Conservation (phyloP, 2,797 vertebrate species). For the Erethizon dorsatum region DNA sequence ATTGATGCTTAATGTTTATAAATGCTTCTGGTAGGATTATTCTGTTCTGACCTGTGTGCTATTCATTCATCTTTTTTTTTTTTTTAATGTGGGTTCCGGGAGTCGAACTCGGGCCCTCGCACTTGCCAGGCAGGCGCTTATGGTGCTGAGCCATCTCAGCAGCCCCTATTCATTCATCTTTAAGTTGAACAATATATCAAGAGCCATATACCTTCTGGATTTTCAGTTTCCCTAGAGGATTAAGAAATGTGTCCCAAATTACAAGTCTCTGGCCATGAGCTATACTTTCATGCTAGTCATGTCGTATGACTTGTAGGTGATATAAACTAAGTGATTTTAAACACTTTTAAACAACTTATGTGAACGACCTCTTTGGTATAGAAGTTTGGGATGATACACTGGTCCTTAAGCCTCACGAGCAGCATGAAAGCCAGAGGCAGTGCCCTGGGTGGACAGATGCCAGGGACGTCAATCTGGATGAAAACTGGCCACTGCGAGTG, state of each 20-base stretch:
- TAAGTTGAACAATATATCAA: slow-evolving; percentile 47
- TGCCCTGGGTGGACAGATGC: neutral
- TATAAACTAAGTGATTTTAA: slow-evolving; percentile 59
- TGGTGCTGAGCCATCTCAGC: too few relatives aligned
- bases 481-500: neutral
- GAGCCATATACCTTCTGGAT: slow-evolving; percentile 19
- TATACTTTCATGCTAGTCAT: slow-evolving; percentile 27
- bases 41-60: neutral
- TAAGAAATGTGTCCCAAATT: slow-evolving; percentile 48
- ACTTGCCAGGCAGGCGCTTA: too few relatives aligned
- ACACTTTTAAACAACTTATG: neutral
- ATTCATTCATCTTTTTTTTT: neutral
- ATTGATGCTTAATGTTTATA: slow-evolving; percentile 61
- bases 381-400: neutral
- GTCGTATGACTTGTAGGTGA: slow-evolving; percentile 21
- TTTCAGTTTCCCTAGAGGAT: slow-evolving; percentile 53
- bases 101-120: too few relatives aligned
- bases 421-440: neutral
- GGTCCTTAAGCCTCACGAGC: neutral
- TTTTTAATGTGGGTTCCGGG: too few relatives aligned
- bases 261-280: slow-evolving; percentile 18
- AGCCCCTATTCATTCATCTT: neutral
- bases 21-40: slow-evolving; percentile 25
- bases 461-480: neutral
- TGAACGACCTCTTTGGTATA: neutral